Percentiles rank a stretch among this genome's conserved stretches.
phyloP scores from a whole-genome alignment of 2,113 vertebrate species.

The Maccullochella peelii region DNA sequence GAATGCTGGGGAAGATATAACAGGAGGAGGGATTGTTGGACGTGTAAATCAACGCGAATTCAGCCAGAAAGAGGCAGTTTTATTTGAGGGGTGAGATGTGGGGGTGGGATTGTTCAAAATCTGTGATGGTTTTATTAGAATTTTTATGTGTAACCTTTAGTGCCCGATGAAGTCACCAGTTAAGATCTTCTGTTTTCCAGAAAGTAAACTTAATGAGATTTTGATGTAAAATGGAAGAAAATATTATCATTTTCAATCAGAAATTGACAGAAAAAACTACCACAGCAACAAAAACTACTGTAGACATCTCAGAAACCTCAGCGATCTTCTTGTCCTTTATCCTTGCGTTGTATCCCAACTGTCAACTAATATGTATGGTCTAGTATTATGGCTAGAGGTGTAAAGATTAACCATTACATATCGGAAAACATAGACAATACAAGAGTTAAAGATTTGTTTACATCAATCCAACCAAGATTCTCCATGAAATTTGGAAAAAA shows the following conservation, averaged over 20 bases:
- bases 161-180: conserved; percentile 56
- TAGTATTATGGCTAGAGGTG: not conserved
- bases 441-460: too few relatives aligned
- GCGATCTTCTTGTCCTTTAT: not conserved
- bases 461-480: not conserved
- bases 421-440: not conserved
- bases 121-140: conserved; percentile 53
- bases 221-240: conserved; percentile 9
- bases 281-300: not conserved
- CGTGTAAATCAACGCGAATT: not conserved
- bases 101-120: conserved; percentile 28
- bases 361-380: not conserved
- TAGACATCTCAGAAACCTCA: not conserved
- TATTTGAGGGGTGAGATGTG: conserved; percentile 45
- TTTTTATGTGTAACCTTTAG: conserved; percentile 46
- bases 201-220: conserved; percentile 18
- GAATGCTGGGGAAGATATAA: conserved; percentile 16
- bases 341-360: not conserved
- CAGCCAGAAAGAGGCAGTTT: conserved; percentile 40
- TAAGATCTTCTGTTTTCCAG: conserved; percentile 25
- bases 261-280: not conserved
- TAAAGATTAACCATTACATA: not conserved
- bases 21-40: conserved; percentile 13
- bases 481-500: not conserved
- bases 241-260: not conserved